Conservation (phyloP, 1,140 invertebrate genomes). For the Coboldia fuscipes region DNA sequence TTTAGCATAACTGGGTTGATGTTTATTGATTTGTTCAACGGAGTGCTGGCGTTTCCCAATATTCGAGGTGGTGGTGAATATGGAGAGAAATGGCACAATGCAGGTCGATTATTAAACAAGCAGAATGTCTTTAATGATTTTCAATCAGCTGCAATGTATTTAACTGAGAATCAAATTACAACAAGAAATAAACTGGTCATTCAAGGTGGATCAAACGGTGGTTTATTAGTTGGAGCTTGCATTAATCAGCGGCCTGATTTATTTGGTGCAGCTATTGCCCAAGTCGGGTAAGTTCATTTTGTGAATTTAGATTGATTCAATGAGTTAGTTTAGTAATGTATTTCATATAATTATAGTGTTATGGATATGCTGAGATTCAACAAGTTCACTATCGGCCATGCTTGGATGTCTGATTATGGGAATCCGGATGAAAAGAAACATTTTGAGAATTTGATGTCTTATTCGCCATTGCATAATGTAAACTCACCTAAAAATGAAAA, state of each 20-base stretch:
- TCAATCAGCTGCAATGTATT: constrained; percentile 75
- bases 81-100: constrained; percentile 94
- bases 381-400: constrained; percentile 94
- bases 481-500: constrained; percentile 30
- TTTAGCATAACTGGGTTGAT: constrained; percentile 65
- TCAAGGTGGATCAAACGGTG: constrained; percentile 92
- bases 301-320: neutral
- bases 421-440: constrained; percentile 71
- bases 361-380: constrained; percentile 95
- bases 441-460: constrained; percentile 75
- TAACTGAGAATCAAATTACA: constrained; percentile 70
- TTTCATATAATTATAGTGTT: constrained; percentile 39
- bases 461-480: constrained; percentile 92
- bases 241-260: constrained; percentile 90
- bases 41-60: constrained; percentile 80
- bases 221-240: constrained; percentile 77
- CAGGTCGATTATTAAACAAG: constrained; percentile 75
- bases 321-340: neutral
- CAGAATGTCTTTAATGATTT: constrained; percentile 98
- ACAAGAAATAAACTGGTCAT: constrained; percentile 53
- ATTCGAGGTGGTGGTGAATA: constrained; percentile 95
- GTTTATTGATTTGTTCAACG: constrained; percentile 79
- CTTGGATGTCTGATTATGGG: constrained; percentile 93
- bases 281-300: constrained; percentile 59
- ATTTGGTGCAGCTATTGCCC: constrained; percentile 73